Evolutionary conservation across 2,113 vertebrate species (phyloP), one percentile per base, ranked within the genome.

Genomic region (Thinocorus orbignyianus): DNA sequence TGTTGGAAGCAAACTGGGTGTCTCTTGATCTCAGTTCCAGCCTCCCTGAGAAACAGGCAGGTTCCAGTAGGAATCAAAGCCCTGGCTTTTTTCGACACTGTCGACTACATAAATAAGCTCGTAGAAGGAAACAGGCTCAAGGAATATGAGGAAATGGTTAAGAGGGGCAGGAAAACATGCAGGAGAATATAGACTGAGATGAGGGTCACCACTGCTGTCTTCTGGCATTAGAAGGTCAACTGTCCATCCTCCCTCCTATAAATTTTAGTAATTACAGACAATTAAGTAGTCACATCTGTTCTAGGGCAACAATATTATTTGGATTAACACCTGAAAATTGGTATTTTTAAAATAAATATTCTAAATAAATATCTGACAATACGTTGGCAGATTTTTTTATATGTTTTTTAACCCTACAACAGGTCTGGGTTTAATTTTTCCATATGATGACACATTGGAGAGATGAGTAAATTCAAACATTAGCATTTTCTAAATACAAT

Each of bases 1-100:
- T 83, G 83, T 68, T 95, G 91, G 86, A 96, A 95, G 88, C 72
- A 78, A 84, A 70, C 61, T 39, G 89, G 77, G 84, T 30, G 91
- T 91, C 84, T 92, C 96, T 87, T 81, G 83, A 95, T 93, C 83
- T 95, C 46, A 3, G 82, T 84, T 93, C 89, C 96, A 95, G 89
- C 60, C 93, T 86, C 86, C 52, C 84, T 46, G 12, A 35, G 93
- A 87, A 95, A 55, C 65, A 89, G 68, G 49, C 87, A 54, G 89
- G 89, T 81, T 93, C 86, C 94, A 91, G 55, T 58, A 42, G 86
- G 84, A 89, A 92, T 92, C 81, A 96, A 92, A 95, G 84, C 15
- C 52, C 87, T 57, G 77, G 86, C 89, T 92, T 64, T 13, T 62
- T 52, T 73, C 22, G 58, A 39, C 26, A 28, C 68, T 2, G 2